Conservation (phyloP, 1,140 invertebrate genomes). For the Zaprionus inermis region DNA sequence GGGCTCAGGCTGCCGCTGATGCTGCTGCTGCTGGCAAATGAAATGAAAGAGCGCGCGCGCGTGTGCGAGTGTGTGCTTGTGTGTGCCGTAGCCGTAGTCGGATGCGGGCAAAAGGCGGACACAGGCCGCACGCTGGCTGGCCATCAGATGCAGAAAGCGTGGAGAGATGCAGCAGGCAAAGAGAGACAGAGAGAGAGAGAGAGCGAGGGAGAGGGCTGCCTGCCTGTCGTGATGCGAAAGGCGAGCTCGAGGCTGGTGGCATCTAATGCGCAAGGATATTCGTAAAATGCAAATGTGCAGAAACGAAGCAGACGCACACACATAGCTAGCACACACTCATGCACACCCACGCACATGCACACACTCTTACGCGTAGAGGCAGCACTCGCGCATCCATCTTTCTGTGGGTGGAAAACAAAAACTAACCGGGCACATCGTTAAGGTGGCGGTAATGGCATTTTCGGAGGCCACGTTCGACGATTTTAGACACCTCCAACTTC, state of each 20-base stretch:
- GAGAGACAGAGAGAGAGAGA: neutral
- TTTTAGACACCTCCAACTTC: conserved; percentile 71
- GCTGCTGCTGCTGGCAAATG: conserved; percentile 58
- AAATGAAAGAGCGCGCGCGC: conserved; percentile 76
- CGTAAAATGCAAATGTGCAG: conserved; percentile 83
- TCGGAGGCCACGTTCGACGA: conserved; percentile 72
- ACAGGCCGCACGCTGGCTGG: conserved; percentile 1
- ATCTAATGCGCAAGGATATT: conserved; percentile 84
- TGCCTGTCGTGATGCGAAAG: conserved; percentile 35
- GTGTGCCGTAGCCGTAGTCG: neutral
- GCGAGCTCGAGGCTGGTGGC: conserved; percentile 39
- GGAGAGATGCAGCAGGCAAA: conserved; percentile 8
- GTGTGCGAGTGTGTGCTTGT: conserved; percentile 30
- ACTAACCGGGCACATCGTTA: conserved; percentile 63
- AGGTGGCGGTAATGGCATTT: conserved; percentile 82
- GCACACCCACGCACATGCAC: conserved; percentile 14
- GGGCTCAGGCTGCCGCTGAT: conserved; percentile 1
- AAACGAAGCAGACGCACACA: conserved; percentile 61
- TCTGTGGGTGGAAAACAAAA: conserved; percentile 49
- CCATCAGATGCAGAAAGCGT: conserved; percentile 39
- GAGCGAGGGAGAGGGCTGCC: conserved; percentile 1
- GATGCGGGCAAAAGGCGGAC: neutral
- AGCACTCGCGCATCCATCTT: conserved; percentile 54
- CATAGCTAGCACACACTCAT: conserved; percentile 21
- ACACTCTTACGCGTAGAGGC: no score